Evolutionary conservation across 2,113 vertebrate genomes (phyloP), one percentile per base, ranked within the genome.

Genomic region (Neogale vison): DNA sequence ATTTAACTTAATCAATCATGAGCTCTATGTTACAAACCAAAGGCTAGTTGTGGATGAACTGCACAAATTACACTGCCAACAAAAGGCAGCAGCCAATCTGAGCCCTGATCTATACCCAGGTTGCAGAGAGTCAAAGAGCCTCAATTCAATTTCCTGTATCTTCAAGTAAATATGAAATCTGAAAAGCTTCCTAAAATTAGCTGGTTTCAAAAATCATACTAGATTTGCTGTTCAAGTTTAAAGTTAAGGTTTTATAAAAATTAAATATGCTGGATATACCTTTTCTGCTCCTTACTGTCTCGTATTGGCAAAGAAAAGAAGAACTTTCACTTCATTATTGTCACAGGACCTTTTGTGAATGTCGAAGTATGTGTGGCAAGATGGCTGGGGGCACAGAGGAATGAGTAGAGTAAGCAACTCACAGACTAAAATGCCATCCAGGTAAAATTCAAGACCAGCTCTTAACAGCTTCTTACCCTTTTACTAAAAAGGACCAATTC

Each of bases 171-270:
- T 13, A 0, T 17, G 94, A 90, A 96, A 82, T 92, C 88, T 72
- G 67, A 74, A 77, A 92, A 88, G 5, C 29, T 67, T 89, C 20
- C 36, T 52, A 65, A 96, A 96, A 85, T n/a, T 90, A 95, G 55
- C 45, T 87, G 57, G 39, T 71, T 96, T 83, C 14, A 92, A 95
- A 97, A 95, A 63, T 57, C 96, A 50, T 36, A 85, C 45, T 80
- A 57, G 21, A 79, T 71, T 85, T 31, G 42, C 2, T 39, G n/a
- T 55, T 77, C 7, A 93, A 88, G 50, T 80, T 50, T 88, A 57
- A 67, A 57, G 20, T 69, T 71, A 85, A 90, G 15, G 6, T 63
- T 85, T 96, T 86, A 57, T 84, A 81, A 81, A 76, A 3, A 59
- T 23, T 55, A 5, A 83, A 17, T 77, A 88, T 94, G 26, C 45